These are phyloP conservation scores for Ceratina australensis DNA, from an alignment of 1,140 invertebrate species.

Conservation along the genomic window DNA sequence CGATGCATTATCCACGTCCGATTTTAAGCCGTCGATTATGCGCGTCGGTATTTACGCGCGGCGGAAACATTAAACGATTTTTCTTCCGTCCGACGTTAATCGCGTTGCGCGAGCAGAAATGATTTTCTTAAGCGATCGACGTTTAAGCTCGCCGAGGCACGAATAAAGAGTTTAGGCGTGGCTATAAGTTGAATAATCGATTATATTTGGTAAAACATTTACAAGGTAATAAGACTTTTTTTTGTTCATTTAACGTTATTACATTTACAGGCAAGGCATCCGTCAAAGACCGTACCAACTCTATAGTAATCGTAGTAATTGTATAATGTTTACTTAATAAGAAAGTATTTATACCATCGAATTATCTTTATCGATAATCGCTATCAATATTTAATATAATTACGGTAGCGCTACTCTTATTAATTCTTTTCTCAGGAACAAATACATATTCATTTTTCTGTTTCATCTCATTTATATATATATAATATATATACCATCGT, in stretches of 20 bases:
- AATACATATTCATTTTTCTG: constrained; percentile 75
- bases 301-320: constrained; percentile 75
- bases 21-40: constrained; percentile 55
- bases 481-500: constrained; percentile 52
- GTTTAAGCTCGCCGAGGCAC: not conserved
- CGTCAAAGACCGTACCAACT: constrained; percentile 78
- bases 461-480: constrained; percentile 61
- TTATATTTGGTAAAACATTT: constrained; percentile 81
- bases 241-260: constrained; percentile 74
- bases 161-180: not conserved
- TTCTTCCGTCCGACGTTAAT: constrained; percentile 36
- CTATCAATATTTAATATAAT: constrained; percentile 72
- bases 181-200: constrained; percentile 77
- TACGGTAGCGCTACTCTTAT: constrained; percentile 70
- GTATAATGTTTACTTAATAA: constrained; percentile 76
- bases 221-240: constrained; percentile 78
- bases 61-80: constrained; percentile 15
- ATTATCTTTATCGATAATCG: constrained; percentile 71
- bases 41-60: constrained; percentile 48
- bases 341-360: constrained; percentile 77
- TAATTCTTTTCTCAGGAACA: constrained; percentile 71
- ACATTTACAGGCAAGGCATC: constrained; percentile 80
- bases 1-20: constrained; percentile 48
- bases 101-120: not conserved
- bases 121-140: constrained; percentile 1